Base-by-base conservation (phyloP, 2,888 invertebrate species). In the Apamea anceps region DNA sequence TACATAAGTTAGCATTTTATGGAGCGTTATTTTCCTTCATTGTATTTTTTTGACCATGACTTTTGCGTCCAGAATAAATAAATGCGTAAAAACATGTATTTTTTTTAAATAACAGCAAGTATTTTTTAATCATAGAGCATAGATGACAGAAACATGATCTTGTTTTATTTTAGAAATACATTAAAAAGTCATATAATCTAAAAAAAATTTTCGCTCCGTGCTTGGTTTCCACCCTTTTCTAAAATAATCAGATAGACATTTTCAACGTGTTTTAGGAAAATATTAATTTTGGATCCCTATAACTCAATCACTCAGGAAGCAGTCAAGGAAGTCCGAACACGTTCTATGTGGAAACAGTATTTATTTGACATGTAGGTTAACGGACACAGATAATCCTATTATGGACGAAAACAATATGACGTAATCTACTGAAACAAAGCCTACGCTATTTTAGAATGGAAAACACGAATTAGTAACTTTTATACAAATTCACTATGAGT, bases 341-440 rank as follows among this genome's bases (percentile, higher is more conserved):
- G 21, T 21, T 72, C 48, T 42, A 45, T 66, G 65, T 15, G 42
- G 15, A 51, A 60, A n/a, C 7, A 51, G 65, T 54, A 63, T 45
- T 54, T 1, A 18, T 77, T 79, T 62, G 28, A 48, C 21, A 21
- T 57, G 67, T 57, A 72, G 15, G 72, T 84, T 62, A 32, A 57
- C 48, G n/a, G n/a, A 79, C n/a, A 51, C n/a, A 32, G n/a, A 79
- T 82, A 85, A 82, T 82, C 68, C 68, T 5, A 73, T 85, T 85
- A 85, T 6, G 28, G 15, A 15, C 48, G 57, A 73, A 73, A 72
- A 70, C 80, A 80, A 73, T 48, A 37, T 68, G 65, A 80, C 15
- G 68, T 21, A 72, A 82, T 72, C 18, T 70, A 68, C 60, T 45
- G 28, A 85, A 79, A 45, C 21, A 70, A 42, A 85, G 51, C 28